Percentiles rank a stretch among this genome's conserved stretches.
These are phyloP conservation scores for Umimayanthus chanpuru DNA, from an alignment of 92 coral and sea anemone genomes.

Conservation along the genomic window DNA sequence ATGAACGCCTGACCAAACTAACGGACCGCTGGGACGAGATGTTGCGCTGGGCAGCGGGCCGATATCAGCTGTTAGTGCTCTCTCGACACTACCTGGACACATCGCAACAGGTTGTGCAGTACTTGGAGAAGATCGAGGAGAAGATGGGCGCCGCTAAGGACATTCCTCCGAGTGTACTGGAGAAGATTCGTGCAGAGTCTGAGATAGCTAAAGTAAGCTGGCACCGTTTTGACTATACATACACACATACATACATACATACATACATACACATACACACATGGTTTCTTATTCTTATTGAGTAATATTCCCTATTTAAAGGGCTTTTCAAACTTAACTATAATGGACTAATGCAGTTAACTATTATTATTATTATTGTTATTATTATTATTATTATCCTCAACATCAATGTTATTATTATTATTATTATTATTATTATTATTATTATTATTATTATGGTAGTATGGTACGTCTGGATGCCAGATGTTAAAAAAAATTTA, in stretches of 20 bases:
- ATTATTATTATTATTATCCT: not conserved
- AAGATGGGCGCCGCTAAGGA: slow-evolving; percentile 88
- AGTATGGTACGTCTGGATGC: too few species aligned
- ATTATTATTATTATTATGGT: not conserved
- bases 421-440: not conserved
- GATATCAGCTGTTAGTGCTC: slow-evolving; percentile 91
- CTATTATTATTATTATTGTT: not conserved
- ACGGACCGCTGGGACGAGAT: slow-evolving; percentile 98
- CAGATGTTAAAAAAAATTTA: too few species aligned
- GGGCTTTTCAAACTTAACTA: not conserved
- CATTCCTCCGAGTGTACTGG: slow-evolving; percentile 81
- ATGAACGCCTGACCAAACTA: slow-evolving; percentile 79
- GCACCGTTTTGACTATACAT: not conserved
- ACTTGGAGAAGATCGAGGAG: slow-evolving; percentile 91
- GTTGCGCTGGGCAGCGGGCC: slow-evolving; percentile 99
- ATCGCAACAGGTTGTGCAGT: slow-evolving; percentile 85
- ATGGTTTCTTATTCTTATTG: too few species aligned
- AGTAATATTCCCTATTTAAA: not conserved
- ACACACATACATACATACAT: not conserved
- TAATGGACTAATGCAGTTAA: too few species aligned
- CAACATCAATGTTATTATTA: not conserved
- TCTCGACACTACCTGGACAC: slow-evolving; percentile 91
- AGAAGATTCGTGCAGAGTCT: slow-evolving; percentile 87
- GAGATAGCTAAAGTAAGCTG: slow-evolving; percentile 82
- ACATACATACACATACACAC: slow-evolving; percentile 55